Conservation (phyloP, 1,140 invertebrate genomes). For the Bombus turneri region DNA sequence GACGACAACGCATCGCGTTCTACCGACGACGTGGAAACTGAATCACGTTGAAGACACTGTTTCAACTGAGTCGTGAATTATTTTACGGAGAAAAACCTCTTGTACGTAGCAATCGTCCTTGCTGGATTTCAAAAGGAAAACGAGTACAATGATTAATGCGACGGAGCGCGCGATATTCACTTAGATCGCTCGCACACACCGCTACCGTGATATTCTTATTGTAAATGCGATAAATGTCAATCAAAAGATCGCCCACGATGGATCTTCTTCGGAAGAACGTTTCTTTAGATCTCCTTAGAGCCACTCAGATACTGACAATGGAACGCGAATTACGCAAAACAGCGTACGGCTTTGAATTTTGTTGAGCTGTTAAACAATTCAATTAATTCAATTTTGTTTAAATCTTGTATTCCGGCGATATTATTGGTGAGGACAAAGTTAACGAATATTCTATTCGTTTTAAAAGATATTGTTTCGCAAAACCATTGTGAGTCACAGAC, state of each 20-base stretch:
- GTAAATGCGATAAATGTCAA: not conserved
- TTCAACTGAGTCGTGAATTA: not conserved
- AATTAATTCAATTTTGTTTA: not conserved
- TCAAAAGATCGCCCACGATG: not conserved
- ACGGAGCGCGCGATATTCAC: not conserved
- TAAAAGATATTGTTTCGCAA: slow-evolving; percentile 26
- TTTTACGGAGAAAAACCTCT: not conserved
- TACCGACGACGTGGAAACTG: not conserved
- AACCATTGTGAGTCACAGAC: not conserved
- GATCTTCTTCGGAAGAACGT: not conserved
- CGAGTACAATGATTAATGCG: not conserved
- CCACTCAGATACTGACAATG: not conserved
- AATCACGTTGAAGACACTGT: not conserved
- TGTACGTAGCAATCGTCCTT: not conserved
- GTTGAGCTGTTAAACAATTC: not conserved
- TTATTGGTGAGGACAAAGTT: no score
- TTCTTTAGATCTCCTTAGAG: no score
- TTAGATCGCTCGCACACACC: not conserved
- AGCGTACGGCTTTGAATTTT: not conserved
- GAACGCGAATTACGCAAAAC: no score
- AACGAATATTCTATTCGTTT: not conserved
- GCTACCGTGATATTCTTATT: not conserved
- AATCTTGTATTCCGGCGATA: not conserved
- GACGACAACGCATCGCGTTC: not conserved
- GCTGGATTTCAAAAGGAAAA: not conserved